These are phyloP conservation scores for Cheirogaleus major DNA, from an alignment of 2,797 vertebrate genomes.

Conservation along the genomic window DNA sequence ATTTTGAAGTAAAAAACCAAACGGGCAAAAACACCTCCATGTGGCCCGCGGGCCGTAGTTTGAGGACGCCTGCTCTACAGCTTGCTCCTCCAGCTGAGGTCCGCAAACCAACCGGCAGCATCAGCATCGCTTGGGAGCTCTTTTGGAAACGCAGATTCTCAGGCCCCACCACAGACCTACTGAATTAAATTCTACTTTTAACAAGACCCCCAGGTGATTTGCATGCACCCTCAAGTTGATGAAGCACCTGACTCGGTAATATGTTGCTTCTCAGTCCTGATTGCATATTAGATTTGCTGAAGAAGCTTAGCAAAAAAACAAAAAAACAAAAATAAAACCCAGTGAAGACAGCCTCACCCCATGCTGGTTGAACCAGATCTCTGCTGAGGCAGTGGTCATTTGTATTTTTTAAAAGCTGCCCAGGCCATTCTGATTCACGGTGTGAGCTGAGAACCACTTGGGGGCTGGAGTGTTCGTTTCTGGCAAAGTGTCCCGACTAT, in stretches of 20 bases:
- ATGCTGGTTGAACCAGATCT: neutral
- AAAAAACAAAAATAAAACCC: neutral
- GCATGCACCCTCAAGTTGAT: neutral
- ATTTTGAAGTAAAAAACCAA: too few species aligned
- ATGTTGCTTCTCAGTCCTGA: neutral
- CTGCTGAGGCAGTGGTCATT: neutral
- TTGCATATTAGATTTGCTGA: neutral
- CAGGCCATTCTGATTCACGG: neutral
- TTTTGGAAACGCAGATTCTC: neutral
- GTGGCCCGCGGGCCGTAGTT: too few species aligned
- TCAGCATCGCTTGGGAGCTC: neutral
- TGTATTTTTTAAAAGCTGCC: neutral
- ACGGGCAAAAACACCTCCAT: too few species aligned
- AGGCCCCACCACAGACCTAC: too few species aligned
- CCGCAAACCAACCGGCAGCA: accelerated
- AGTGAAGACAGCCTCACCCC: neutral
- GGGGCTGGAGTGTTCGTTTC: neutral
- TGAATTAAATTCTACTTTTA: neutral
- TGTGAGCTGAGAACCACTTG: neutral
- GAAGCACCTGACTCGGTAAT: neutral
- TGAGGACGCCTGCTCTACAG: too few species aligned
- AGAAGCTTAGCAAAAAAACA: neutral
- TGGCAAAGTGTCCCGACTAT: neutral
- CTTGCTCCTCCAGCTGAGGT: neutral
- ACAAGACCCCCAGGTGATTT: neutral